Percentiles rank a stretch among this genome's conserved stretches.
These are phyloP conservation scores for Cephus pygmeus DNA, from an alignment of 2,888 invertebrate species.

Conservation along the genomic window DNA sequence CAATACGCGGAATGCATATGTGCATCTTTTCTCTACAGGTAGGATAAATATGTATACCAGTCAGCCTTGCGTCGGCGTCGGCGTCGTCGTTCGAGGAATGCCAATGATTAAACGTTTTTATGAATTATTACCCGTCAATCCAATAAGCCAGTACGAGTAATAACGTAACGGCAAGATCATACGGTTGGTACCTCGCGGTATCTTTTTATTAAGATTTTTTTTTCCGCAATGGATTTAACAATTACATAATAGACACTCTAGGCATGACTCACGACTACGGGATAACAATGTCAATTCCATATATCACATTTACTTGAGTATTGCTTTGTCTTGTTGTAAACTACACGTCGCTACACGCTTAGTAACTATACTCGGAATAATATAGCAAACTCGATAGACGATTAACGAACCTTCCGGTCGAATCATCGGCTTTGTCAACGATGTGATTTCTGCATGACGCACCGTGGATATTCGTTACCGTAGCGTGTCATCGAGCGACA, in stretches of 20 bases:
- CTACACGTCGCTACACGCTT: not conserved
- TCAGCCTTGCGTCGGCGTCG: not conserved
- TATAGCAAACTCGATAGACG: not conserved
- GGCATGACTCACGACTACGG: not conserved
- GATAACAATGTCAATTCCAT: not conserved
- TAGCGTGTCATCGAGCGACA: not conserved
- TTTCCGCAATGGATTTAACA: not conserved
- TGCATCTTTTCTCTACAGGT: not conserved
- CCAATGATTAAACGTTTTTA: conserved; percentile 30
- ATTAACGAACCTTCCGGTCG: not conserved
- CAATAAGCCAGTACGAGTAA: not conserved
- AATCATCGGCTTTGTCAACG: not conserved
- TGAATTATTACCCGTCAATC: conserved; percentile 12
- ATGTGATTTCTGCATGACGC: not conserved
- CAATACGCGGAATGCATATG: not conserved
- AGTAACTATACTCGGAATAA: not conserved
- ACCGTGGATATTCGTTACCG: not conserved
- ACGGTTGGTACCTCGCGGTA: not conserved
- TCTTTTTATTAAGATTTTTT: not conserved
- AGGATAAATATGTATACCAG: not conserved
- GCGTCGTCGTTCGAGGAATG: not conserved
- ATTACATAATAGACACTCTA: not conserved
- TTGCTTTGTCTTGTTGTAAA: not conserved
- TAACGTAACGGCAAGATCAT: not conserved
- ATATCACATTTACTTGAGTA: not conserved